These are phyloP conservation scores for Himalopsyche japonica DNA, from an alignment of 2,888 invertebrate species.

Conservation along the genomic window DNA sequence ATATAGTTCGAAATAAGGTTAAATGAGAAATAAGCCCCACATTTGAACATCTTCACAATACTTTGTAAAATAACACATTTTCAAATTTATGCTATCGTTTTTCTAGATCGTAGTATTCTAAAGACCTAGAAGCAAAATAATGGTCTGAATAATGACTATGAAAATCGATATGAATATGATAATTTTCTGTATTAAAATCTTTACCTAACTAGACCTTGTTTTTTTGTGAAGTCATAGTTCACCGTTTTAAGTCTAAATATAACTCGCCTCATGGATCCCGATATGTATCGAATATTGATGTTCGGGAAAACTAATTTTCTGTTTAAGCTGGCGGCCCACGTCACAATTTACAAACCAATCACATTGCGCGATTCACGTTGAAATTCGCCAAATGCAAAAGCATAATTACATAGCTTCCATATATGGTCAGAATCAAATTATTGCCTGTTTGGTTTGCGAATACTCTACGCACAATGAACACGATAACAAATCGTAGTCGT, in stretches of 20 bases:
- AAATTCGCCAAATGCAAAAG: not conserved
- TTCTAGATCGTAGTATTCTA: no score
- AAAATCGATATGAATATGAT: no score
- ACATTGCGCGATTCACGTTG: not conserved
- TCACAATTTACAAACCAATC: not conserved
- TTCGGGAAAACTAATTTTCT: not conserved
- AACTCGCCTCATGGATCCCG: not conserved
- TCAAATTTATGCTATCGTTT: no score
- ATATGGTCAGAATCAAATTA: not conserved
- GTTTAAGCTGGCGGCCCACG: not conserved
- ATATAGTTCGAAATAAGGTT: no score
- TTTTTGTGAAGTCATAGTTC: not conserved
- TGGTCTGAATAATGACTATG: no score
- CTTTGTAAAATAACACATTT: no score
- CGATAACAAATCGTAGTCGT: no score
- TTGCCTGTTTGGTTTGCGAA: not conserved
- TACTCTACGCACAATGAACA: not conserved
- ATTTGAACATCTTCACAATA: no score
- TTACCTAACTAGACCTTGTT: no score
- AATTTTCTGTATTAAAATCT: no score
- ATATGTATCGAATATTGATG: not conserved
- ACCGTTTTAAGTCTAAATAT: not conserved
- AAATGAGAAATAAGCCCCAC: no score
- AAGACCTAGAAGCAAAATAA: no score
- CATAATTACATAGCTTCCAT: not conserved